Base-by-base conservation (phyloP, 2,888 invertebrate species). In the Autographa pulchrina region DNA sequence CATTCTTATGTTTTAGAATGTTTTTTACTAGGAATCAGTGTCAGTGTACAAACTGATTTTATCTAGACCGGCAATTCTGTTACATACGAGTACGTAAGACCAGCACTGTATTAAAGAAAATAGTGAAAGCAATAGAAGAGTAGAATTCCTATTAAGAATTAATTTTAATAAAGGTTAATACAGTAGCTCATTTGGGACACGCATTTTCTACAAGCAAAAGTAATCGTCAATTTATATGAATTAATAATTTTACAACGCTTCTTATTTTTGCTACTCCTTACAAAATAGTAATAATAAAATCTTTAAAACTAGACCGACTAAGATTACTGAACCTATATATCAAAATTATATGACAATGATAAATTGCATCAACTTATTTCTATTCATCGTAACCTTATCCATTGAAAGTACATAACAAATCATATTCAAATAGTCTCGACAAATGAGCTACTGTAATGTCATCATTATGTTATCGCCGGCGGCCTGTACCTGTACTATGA, bases 391-490 rank as follows among this genome's bases (percentile, higher is more conserved):
- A 18, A 54, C n/a, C 13, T 70, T 41, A 48, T 25, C 31, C 14
- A 56, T 9, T 43, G 43, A 31, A 59, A 58, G 20, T 58, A 52
- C 14, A 38, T 25, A 62, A 69, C 25, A 80, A 83, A 80, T 83
- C 67, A 71, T 62, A 25, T 73, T 69, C 20, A 59, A 66, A 68
- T 62, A 11, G 41, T 56, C 61, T 68, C 56, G 66, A 72, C 78
- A 80, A 81, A 83, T 74, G 61, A 69, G 74, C 62, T 62, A 41
- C 65, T 66, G 63, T 74, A 67, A 74, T 62, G 74, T 70, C 78
- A 74, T 83, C 71, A 76, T 81, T 78, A 83, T 73, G 80, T 70
- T 64, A 38, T 38, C 60, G 75, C 79, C 73, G 56, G 59, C 14
- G 73, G 66, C 66, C 41, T 16, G 68, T 16, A 13, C 41, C 41